phyloP scores from a whole-genome alignment of 2,888 invertebrate genomes.

The Megastigmus dorsalis region DNA sequence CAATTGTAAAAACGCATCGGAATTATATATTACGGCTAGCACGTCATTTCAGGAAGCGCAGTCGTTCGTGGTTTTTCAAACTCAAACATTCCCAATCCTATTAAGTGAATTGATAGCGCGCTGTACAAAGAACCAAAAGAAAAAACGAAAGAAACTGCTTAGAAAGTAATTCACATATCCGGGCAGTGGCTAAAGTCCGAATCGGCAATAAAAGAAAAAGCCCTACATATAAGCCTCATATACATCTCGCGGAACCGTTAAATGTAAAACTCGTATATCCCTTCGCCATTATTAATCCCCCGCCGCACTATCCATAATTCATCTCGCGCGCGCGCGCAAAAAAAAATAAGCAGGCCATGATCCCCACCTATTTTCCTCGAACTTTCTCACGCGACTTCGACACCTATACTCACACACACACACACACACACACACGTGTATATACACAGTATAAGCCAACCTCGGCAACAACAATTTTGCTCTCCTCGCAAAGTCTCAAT shows the following conservation, averaged over 20 bases:
- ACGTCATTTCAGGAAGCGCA: too few relatives aligned
- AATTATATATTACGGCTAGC: too few relatives aligned
- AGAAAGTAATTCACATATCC: slow-evolving; percentile 4
- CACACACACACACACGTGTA: too few relatives aligned
- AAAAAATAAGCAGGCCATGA: too few relatives aligned
- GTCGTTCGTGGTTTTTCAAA: too few relatives aligned
- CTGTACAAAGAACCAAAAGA: too few relatives aligned
- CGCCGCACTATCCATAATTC: slow-evolving; percentile 34
- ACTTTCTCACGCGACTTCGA: slow-evolving; percentile 33
- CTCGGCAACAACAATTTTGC: too few relatives aligned
- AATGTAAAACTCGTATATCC: slow-evolving; percentile 13
- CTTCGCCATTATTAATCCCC: slow-evolving; percentile 35
- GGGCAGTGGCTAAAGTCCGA: too few relatives aligned
- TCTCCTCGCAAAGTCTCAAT: slow-evolving; percentile 32
- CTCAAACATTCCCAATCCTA: too few relatives aligned
- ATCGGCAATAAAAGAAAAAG: not conserved
- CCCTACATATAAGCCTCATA: not conserved
- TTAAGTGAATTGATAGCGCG: too few relatives aligned
- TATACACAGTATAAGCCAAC: too few relatives aligned
- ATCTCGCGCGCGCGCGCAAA: not conserved
- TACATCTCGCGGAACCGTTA: not conserved
- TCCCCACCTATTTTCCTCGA: slow-evolving; percentile 3
- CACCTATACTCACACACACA: not conserved
- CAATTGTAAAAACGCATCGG: too few relatives aligned
- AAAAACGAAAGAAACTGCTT: not conserved